phyloP scores from a whole-genome alignment of 2,113 vertebrate species.

The Gila orcuttii region DNA sequence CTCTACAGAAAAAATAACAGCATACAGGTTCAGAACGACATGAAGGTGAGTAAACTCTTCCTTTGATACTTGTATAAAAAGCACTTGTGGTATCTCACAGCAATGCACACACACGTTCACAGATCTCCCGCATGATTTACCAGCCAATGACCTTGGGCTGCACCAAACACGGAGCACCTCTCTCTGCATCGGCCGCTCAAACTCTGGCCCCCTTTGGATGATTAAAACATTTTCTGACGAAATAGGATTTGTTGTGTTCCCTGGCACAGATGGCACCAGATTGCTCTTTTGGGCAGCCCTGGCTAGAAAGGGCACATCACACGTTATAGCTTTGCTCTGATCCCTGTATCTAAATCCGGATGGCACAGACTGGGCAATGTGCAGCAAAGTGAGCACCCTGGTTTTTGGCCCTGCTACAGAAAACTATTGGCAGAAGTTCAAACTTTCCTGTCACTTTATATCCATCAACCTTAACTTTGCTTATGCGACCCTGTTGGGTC shows the following conservation, averaged over 20 bases:
- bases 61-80: background rate
- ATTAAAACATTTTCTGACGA: slow-evolving; percentile 58
- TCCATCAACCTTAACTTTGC: slow-evolving; percentile 4
- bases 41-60: background rate
- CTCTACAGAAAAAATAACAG: background rate
- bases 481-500: slow-evolving; percentile 1
- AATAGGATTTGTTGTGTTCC: slow-evolving; percentile 60
- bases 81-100: background rate
- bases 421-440: slow-evolving; percentile 26
- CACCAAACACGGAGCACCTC: slow-evolving; percentile 45
- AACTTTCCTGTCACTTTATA: slow-evolving; percentile 14
- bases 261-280: slow-evolving; percentile 64
- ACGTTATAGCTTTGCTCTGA: slow-evolving; percentile 2
- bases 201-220: slow-evolving; percentile 49
- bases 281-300: slow-evolving; percentile 58
- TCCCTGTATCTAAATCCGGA: slow-evolving; percentile 46
- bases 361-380: slow-evolving; percentile 22
- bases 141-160: slow-evolving; percentile 55
- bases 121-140: slow-evolving; percentile 32
- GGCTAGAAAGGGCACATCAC: slow-evolving; percentile 45
- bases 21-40: background rate
- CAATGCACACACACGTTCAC: slow-evolving; percentile 13
- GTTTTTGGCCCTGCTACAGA: slow-evolving; percentile 26
- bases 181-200: slow-evolving; percentile 20
- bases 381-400: slow-evolving; percentile 21